Percentiles rank a stretch among this genome's conserved stretches.
Evolutionary conservation across 2,113 vertebrate species (phyloP).

Genomic region (Saccopteryx bilineata): DNA sequence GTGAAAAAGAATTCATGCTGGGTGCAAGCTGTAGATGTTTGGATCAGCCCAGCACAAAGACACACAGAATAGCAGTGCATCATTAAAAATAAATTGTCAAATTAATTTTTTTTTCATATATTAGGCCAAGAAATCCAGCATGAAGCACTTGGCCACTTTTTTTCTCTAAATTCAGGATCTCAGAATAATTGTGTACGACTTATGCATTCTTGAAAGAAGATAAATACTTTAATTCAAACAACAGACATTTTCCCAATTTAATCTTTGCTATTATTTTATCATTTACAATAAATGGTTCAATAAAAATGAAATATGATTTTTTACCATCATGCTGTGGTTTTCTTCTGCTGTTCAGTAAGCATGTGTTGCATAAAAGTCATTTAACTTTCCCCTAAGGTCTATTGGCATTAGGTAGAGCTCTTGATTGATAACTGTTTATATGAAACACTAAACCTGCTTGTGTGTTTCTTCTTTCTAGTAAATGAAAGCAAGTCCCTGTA

Average conservation of each 20-base stretch:
- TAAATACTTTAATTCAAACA: conserved; percentile 62
- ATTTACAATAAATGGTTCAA: conserved; percentile 78
- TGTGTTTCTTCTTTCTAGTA: conserved; percentile 76
- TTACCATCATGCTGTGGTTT: background rate
- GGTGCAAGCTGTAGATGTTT: conserved; percentile 22
- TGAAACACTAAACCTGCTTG: conserved; percentile 70
- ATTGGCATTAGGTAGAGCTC: conserved; percentile 58
- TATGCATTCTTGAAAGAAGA: conserved; percentile 46
- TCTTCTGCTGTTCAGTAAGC: conserved; percentile 70
- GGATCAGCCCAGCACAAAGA: conserved; percentile 57
- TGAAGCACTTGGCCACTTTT: background rate
- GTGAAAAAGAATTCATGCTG: background rate
- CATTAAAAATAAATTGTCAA: conserved; percentile 57
- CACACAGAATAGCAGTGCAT: background rate
- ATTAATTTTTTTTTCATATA: conserved; percentile 62
- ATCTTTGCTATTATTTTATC: conserved; percentile 69
- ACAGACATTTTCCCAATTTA: conserved; percentile 57
- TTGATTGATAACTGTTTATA: conserved; percentile 83
- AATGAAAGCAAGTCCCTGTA: conserved; percentile 74
- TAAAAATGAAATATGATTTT: conserved; percentile 75
- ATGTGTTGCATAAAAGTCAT: conserved; percentile 24
- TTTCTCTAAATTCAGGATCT: background rate
- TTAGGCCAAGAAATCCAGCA: background rate
- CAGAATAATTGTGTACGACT: background rate
- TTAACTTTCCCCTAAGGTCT: conserved; percentile 76